Base-by-base conservation (phyloP, 2,797 vertebrate genomes). In the Diplodus sargus region DNA sequence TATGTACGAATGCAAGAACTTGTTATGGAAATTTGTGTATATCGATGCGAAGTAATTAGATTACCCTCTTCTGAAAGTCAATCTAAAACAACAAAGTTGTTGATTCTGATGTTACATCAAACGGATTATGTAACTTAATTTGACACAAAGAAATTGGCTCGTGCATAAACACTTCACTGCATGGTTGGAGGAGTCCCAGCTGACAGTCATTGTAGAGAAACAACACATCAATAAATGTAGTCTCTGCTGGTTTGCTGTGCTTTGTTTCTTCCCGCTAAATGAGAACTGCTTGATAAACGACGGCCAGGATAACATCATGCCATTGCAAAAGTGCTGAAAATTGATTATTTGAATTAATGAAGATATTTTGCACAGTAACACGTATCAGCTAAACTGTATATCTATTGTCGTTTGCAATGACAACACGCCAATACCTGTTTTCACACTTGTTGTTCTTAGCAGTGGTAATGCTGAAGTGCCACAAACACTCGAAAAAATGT, bases 191-290 rank as follows among this genome's bases (percentile, higher is more conserved):
- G 49, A 79, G 73, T 56, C 70, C 74, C 47, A 77, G 74, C 69
- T 70, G 78, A 74, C 61, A 68, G 72, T 74, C 30, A 67, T 15
- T 58, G 54, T 52, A 18, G 43, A 74, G 63, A 49, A 77, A 74
- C 42, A 86, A 76, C 68, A 65, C 67, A 58, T 77, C 47, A 70
- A 71, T 68, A 79, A 66, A 77, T 83, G 51, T 76, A 42, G 65
- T 76, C 78, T 82, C 74, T 78, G 70, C 64, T 84, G 59, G 84
- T 88, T 82, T 85, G 63, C 78, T 83, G 79, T 86, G 66, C 78
- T 78, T 75, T 57, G 53, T 74, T 81, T 69, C 64, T 52, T 79
- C 18, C 67, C 63, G 56, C 57, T 67, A 42, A 64, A 78, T 39
- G n/a, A 66, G 5, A 79, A 64, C 43, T 64, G 54, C 56, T 69